These are phyloP conservation scores for Empis stercorea DNA, from an alignment of 2,888 invertebrate species.

Conservation along the genomic window DNA sequence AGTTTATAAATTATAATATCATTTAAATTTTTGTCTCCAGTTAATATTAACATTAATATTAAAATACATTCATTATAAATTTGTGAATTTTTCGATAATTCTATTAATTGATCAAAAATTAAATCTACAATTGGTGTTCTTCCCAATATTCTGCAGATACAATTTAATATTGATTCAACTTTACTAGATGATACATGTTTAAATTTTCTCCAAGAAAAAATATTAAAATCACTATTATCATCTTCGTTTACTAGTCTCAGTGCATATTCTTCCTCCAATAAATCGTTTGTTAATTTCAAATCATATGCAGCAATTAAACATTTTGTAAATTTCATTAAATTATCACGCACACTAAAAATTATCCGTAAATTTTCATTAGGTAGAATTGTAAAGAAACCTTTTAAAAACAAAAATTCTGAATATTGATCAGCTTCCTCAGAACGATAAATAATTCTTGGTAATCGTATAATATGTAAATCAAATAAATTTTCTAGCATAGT, in stretches of 20 bases:
- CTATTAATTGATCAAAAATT: slow-evolving; percentile 48
- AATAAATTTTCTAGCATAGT: slow-evolving; percentile 44
- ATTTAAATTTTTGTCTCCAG: slow-evolving; percentile 8
- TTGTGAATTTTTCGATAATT: slow-evolving; percentile 40
- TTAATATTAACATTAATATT: slow-evolving; percentile 21
- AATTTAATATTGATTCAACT: slow-evolving; percentile 40
- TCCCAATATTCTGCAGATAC: slow-evolving; percentile 44
- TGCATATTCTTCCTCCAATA: slow-evolving; percentile 41
- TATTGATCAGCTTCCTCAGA: slow-evolving; percentile 52
- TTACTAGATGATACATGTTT: slow-evolving; percentile 42
- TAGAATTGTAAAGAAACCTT: slow-evolving; percentile 52
- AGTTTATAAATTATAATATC: slow-evolving; percentile 15
- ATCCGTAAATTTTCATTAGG: slow-evolving; percentile 42
- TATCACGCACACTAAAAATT: slow-evolving; percentile 41
- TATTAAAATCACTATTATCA: slow-evolving; percentile 26
- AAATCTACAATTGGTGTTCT: slow-evolving; percentile 41
- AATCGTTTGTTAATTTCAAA: slow-evolving; percentile 37
- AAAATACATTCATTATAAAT: slow-evolving; percentile 45
- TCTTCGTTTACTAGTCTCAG: slow-evolving; percentile 29
- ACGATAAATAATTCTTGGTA: slow-evolving; percentile 53
- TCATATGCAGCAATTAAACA: slow-evolving; percentile 43
- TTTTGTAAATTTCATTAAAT: slow-evolving; percentile 44
- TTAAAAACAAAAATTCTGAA: slow-evolving; percentile 47
- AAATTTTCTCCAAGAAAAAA: slow-evolving; percentile 50
- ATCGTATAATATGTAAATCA: slow-evolving; percentile 40